A percentile compares a stretch with the other conserved stretches of the same genome.
Conservation (phyloP, 1,140 invertebrate genomes). For the Drosophila asahinai region DNA sequence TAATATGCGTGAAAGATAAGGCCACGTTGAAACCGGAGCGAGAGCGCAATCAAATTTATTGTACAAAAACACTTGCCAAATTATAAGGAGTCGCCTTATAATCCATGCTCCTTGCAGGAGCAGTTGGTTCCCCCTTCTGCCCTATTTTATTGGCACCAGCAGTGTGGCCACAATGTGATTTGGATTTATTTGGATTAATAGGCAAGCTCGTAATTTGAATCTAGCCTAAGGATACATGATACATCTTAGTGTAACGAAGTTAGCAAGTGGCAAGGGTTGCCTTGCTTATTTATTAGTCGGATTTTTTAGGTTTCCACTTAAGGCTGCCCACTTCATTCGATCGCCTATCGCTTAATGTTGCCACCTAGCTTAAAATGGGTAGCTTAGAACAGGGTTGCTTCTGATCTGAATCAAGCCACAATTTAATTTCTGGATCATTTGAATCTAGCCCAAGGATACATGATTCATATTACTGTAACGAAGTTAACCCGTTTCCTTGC, state of each 20-base stretch:
- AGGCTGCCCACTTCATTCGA: not conserved
- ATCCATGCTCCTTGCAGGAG: not conserved
- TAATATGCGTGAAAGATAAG: slow-evolving; percentile 78
- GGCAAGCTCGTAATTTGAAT: too few species aligned
- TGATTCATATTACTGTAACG: not conserved
- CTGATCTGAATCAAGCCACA: too few species aligned
- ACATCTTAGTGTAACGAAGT: not conserved
- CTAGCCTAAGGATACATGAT: not conserved
- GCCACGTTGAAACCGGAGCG: slow-evolving; percentile 20
- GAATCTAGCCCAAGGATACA: not conserved
- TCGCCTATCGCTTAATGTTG: not conserved
- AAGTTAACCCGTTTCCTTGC: too few species aligned
- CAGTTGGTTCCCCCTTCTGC: not conserved
- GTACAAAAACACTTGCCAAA: slow-evolving; percentile 8
- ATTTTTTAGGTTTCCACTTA: too few species aligned
- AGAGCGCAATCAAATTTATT: slow-evolving; percentile 47
- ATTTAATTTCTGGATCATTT: too few species aligned
- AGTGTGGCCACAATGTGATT: slow-evolving; percentile 1
- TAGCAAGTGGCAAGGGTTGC: too few species aligned
- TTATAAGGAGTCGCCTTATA: slow-evolving; percentile 11
- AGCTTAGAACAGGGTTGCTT: too few species aligned
- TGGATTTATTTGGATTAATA: slow-evolving; percentile 12
- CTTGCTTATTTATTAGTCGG: too few species aligned
- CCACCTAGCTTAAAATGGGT: not conserved
- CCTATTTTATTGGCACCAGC: slow-evolving; percentile 8